Base-by-base conservation (phyloP, 2,797 vertebrate species). In the Enteromius anoplus region DNA sequence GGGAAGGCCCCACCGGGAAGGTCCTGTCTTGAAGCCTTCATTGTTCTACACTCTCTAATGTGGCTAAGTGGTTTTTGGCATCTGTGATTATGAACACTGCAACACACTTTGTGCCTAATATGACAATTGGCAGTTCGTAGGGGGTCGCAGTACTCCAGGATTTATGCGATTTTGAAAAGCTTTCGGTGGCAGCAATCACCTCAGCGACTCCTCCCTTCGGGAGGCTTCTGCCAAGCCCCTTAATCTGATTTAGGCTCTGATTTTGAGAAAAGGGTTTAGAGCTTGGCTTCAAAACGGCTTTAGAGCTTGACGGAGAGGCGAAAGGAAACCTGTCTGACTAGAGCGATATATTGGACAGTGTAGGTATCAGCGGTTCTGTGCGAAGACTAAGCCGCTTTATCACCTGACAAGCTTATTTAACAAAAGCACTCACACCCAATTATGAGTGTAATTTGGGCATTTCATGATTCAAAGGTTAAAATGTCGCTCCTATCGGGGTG, bases 51-150 rank as follows among this genome's bases (percentile, higher is more conserved):
- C 82, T 4, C 86, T 86, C 85, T 83, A 89, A 78, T 77, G 32
- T 87, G 81, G 83, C 85, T 85, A 92, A 90, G 89, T 90, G 87
- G 87, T 86, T 88, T 84, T 82, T 88, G 88, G 87, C 85, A 82
- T 89, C 85, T 89, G 88, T 88, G 87, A 91, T 91, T 90, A 86
- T 86, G 78, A 87, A 82, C 90, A 88, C 87, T 72, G 88, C 87
- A 60, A 84, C 66, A 73, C 77, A 69, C 88, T 87, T 78, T 73
- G 86, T 86, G 87, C 86, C 82, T 84, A 85, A 91, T 86, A 88
- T 89, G 88, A 91, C 88, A 91, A 85, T 89, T 90, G 86, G 88
- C 86, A 86, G 83, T 86, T 89, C 85, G 78, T 45, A 75, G 86
- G 89, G 84, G 88, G 87, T 78, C 65, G 85, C 69, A 51, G 26